Base-by-base conservation (phyloP, 2,797 vertebrate genomes). In the Catharus ustulatus region DNA sequence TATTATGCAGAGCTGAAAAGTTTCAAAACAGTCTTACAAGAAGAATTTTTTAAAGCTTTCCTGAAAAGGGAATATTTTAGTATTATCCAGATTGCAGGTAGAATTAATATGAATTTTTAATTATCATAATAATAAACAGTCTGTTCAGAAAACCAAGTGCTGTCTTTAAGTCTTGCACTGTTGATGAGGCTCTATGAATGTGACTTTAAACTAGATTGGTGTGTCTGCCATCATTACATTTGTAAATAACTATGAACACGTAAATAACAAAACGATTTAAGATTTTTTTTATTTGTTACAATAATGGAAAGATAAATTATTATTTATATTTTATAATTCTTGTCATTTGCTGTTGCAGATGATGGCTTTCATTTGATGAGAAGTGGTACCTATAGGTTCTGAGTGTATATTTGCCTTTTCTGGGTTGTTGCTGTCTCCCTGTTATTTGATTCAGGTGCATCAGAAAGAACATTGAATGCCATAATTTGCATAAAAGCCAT, bases 11-110 rank as follows among this genome's bases (percentile, higher is more conserved):
- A 84, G 51, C 71, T 91, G 32, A 57, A 26, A 90, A 90, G 32
- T 91, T 94, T 96, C 77, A 90, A 88, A 97, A 88, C 80, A 87
- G 15, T 54, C 85, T 90, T 68, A 34, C 11, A 82, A 82, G 45
- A 76, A 66, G 8, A 69, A 42, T 63, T 93, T 79, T 91, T 49
- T 27, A 16, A 84, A 76, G n/a, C 52, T 88, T 94, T 93, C 77
- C 46, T 94, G 72, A 67, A 77, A 96, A 71, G 69, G 42, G 34
- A 84, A 26, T 73, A 66, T 46, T 79, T 9, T 69, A n/a, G 26
- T 38, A n/a, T 88, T 89, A 62, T 72, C 36, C 34, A 74, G 42
- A 69, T 74, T 84, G 59, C 40, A 77, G 71, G 27, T 9, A 40
- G 61, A 84, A 79, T 73, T 12, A 63, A 59, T 61, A 21, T 67